These are phyloP conservation scores for Magallana nippona DNA, from an alignment of 2,888 invertebrate genomes.

Conservation along the genomic window DNA sequence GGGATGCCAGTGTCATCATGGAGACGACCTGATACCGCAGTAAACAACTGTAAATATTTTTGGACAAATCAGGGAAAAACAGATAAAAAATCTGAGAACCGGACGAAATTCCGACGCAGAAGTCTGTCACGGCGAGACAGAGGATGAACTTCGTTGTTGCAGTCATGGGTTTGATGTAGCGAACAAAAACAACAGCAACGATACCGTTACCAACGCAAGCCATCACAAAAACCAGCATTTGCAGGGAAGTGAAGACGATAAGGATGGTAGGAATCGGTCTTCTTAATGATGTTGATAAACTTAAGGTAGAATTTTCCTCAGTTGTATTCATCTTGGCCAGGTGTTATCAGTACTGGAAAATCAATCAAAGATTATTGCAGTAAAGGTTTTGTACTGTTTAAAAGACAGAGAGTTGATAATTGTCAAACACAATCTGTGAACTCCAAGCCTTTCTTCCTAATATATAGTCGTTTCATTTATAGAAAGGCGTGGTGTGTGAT, in stretches of 20 bases:
- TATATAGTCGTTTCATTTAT: too few relatives aligned
- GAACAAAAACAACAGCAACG: constrained; percentile 51
- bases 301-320: neutral
- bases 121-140: constrained; percentile 54
- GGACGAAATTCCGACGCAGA: constrained; percentile 53
- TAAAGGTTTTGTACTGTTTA: too few relatives aligned
- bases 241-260: constrained; percentile 50
- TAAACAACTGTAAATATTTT: constrained; percentile 49
- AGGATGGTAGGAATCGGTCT: constrained; percentile 35
- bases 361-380: neutral
- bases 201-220: constrained; percentile 52
- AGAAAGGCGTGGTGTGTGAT: too few relatives aligned
- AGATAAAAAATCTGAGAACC: constrained; percentile 53
- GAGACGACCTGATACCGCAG: constrained; percentile 53
- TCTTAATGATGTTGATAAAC: constrained; percentile 9
- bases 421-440: too few relatives aligned
- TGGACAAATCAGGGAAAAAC: constrained; percentile 46
- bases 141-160: constrained; percentile 53
- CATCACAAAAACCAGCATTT: constrained; percentile 49
- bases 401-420: too few relatives aligned
- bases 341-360: neutral
- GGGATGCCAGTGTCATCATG: constrained; percentile 57
- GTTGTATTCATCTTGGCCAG: neutral
- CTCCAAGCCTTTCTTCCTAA: too few relatives aligned
- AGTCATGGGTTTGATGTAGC: constrained; percentile 44